Percentiles rank a stretch among this genome's conserved stretches.
Evolutionary conservation across 2,888 invertebrate species (phyloP).

Genomic region (Choristoneura rosaceana): DNA sequence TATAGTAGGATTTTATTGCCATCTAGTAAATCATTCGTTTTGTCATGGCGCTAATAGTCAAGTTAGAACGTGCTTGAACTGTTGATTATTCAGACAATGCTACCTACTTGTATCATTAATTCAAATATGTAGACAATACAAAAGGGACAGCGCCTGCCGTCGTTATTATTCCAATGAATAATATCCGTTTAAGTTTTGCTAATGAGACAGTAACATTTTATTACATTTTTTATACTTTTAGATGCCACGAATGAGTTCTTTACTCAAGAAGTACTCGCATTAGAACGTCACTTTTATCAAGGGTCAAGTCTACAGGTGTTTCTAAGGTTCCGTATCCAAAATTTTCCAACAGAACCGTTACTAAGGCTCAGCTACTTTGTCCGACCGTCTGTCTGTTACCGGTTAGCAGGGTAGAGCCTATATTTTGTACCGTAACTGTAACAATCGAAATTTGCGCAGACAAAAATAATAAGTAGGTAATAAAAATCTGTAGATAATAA

Average conservation of each 20-base stretch:
- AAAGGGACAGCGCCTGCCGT: background rate
- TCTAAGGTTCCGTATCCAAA: background rate
- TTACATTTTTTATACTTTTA: background rate
- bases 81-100: conserved; percentile 9
- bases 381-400: too few species aligned
- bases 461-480: too few species aligned
- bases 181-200: conserved; percentile 1
- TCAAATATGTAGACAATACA: conserved; percentile 18
- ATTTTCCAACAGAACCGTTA: too few species aligned
- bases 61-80: conserved; percentile 6
- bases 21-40: conserved; percentile 4
- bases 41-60: background rate
- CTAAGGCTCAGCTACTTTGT: too few species aligned
- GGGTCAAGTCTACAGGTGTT: background rate
- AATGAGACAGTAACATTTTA: background rate
- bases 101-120: conserved; percentile 10
- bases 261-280: background rate
- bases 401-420: too few species aligned
- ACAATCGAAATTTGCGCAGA: too few species aligned
- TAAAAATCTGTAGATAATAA: background rate
- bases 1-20: background rate
- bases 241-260: background rate
- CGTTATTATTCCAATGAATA: background rate
- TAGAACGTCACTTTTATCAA: background rate
- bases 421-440: too few species aligned